Conservation (phyloP, 2,888 invertebrate genomes). For the Drepanosiphum platanoidis region DNA sequence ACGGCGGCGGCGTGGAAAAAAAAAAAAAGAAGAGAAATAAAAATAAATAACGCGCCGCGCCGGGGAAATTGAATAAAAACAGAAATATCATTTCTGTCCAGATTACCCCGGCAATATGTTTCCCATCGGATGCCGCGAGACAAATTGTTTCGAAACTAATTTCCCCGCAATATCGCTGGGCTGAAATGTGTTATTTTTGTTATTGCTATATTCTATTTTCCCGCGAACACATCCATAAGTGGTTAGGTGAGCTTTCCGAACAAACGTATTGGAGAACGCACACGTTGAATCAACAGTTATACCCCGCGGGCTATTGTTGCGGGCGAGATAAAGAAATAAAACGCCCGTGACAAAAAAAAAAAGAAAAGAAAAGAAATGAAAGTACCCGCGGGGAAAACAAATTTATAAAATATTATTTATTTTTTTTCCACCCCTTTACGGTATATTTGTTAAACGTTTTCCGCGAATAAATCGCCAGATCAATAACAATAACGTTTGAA, state of each 20-base stretch:
- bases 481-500: conserved; percentile 3
- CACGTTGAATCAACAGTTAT: conserved; percentile 37
- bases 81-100: neutral
- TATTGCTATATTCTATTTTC: conserved; percentile 8
- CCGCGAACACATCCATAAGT: neutral
- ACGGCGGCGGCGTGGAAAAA: too few relatives aligned
- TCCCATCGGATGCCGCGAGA: neutral
- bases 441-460: neutral
- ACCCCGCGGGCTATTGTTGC: neutral
- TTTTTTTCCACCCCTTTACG: neutral
- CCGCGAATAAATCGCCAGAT: neutral
- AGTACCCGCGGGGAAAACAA: too few relatives aligned
- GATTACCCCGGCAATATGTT: conserved; percentile 9
- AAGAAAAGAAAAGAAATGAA: neutral
- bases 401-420: conserved; percentile 7
- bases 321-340: neutral
- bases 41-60: neutral
- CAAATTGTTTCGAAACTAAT: conserved; percentile 14
- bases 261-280: neutral
- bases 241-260: neutral
- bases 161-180: neutral
- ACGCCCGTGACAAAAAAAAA: neutral
- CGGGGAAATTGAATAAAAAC: conserved; percentile 10
- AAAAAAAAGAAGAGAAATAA: too few relatives aligned
- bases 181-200: neutral